These are phyloP conservation scores for Harmothoe impar DNA, from an alignment of 2,888 invertebrate species.

Conservation along the genomic window DNA sequence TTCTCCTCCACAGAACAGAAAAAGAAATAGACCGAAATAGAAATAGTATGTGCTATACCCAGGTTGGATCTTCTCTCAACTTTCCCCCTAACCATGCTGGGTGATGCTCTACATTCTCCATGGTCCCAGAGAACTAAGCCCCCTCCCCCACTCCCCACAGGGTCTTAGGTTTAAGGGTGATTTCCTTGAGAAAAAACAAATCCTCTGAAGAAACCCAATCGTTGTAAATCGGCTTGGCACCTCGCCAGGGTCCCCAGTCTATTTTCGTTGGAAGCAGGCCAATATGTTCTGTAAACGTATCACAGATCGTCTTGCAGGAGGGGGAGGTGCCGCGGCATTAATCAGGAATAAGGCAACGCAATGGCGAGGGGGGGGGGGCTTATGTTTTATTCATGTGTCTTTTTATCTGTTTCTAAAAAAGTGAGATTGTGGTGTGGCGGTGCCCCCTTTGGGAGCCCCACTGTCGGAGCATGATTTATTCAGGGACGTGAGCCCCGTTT, in stretches of 20 bases:
- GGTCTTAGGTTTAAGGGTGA: no score
- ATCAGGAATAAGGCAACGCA: neutral
- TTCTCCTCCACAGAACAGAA: no score
- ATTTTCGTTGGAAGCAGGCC: neutral
- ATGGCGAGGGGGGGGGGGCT: neutral
- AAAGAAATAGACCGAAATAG: no score
- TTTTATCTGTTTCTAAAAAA: constrained; percentile 13
- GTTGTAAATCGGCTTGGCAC: constrained; percentile 8
- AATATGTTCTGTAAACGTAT: neutral
- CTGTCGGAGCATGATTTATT: constrained; percentile 9
- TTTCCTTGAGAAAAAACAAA: neutral
- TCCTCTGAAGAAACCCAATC: neutral
- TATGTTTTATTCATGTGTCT: neutral
- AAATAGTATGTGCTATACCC: no score
- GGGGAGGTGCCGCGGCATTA: neutral
- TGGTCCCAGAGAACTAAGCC: no score
- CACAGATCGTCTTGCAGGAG: neutral
- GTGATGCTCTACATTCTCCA: no score
- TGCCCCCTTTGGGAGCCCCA: neutral
- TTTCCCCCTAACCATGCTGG: no score
- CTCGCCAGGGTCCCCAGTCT: neutral
- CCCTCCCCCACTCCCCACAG: no score
- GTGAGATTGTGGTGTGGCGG: neutral
- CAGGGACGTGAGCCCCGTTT: neutral
- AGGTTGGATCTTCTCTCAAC: no score